Conservation (phyloP, 37 sponge, comb jelly and placozoan species). For the Amphimedon queenslandica region DNA sequence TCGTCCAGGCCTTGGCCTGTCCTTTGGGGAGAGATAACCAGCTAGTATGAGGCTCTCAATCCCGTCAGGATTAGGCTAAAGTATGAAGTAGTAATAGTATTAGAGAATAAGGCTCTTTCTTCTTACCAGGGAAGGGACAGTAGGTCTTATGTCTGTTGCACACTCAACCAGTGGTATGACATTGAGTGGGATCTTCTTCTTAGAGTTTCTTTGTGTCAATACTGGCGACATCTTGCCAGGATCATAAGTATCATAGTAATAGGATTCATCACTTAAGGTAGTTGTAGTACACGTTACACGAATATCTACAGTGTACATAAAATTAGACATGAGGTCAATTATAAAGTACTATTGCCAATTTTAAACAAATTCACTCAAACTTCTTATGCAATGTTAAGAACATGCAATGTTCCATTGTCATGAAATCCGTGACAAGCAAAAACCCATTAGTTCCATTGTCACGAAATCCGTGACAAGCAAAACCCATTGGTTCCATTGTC, state of each 20-base stretch:
- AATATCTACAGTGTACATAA: neutral
- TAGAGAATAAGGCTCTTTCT: neutral
- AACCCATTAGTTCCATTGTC: no score
- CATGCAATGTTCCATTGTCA: no score
- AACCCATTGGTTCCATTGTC: no score
- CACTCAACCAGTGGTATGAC: slow-evolving; percentile 14
- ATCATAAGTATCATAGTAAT: no score
- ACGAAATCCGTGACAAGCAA: no score
- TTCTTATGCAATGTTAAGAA: no score
- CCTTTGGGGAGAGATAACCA: slow-evolving; percentile 34
- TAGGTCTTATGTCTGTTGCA: slow-evolving; percentile 44
- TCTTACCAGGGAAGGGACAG: slow-evolving; percentile 41
- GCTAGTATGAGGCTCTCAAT: slow-evolving; percentile 46
- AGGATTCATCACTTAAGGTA: no score
- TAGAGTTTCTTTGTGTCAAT: neutral
- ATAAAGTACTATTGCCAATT: no score
- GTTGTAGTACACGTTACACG: no score
- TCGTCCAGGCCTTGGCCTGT: slow-evolving; percentile 34
- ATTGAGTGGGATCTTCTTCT: neutral
- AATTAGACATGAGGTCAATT: no score
- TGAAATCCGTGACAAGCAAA: no score
- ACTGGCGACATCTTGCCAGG: neutral
- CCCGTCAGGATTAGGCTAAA: slow-evolving; percentile 56
- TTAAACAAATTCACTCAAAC: no score
- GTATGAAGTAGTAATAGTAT: neutral